Conservation (phyloP, 2,797 vertebrate genomes). For the Enteromius mattozi region DNA sequence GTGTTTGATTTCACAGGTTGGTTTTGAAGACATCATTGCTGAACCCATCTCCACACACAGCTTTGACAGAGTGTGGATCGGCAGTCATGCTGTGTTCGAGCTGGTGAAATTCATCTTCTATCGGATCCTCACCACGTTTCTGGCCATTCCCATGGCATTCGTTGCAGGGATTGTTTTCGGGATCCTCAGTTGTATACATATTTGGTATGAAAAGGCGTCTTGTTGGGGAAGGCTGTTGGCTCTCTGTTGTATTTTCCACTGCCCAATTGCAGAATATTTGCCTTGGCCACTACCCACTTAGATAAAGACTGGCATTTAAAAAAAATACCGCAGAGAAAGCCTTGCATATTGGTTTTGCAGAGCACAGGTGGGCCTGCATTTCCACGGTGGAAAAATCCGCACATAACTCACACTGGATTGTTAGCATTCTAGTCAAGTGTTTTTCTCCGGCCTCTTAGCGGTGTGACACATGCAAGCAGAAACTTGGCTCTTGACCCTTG, state of each 20-base stretch:
- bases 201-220: conserved; percentile 84
- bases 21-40: conserved; percentile 91
- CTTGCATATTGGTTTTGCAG: not conserved
- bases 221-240: conserved; percentile 34
- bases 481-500: conserved; percentile 23
- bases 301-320: conserved; percentile 43
- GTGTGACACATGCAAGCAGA: conserved; percentile 18
- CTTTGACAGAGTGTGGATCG: conserved; percentile 93
- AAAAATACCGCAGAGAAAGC: conserved; percentile 2
- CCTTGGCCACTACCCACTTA: conserved; percentile 41
- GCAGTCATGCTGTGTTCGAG: conserved; percentile 91
- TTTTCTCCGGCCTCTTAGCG: not conserved
- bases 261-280: conserved; percentile 35
- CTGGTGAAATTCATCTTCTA: conserved; percentile 88
- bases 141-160: conserved; percentile 90
- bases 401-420: conserved; percentile 54
- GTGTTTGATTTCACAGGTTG: conserved; percentile 76
- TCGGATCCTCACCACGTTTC: conserved; percentile 85
- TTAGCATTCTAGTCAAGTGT: conserved; percentile 46
- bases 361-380: conserved; percentile 21
- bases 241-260: conserved; percentile 34
- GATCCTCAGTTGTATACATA: conserved; percentile 89
- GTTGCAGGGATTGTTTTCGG: conserved; percentile 85
- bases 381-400: conserved; percentile 55
- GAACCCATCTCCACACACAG: conserved; percentile 88